These are phyloP conservation scores for Prosopocoilus inquinatus DNA, from an alignment of 2,888 invertebrate species.

Conservation along the genomic window DNA sequence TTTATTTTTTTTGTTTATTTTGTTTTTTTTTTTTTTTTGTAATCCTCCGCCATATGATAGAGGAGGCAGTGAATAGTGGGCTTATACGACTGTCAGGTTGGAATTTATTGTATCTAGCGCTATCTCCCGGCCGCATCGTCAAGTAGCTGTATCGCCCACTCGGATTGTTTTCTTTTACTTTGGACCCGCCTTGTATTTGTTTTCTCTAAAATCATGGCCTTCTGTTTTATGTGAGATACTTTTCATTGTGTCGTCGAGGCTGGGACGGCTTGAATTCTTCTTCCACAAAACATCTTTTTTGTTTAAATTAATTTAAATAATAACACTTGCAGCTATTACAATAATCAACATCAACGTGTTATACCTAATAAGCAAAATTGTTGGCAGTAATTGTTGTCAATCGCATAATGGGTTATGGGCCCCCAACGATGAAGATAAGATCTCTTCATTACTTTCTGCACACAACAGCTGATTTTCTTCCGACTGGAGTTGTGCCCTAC, in stretches of 20 bases:
- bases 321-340: no score
- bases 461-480: no score
- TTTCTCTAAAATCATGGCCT: slow-evolving; percentile 21
- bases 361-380: no score
- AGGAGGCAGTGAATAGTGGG: slow-evolving; percentile 24
- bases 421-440: no score
- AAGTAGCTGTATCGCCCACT: slow-evolving; percentile 35
- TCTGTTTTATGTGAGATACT: slow-evolving; percentile 22
- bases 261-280: no score
- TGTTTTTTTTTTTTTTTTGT: slow-evolving; percentile 10
- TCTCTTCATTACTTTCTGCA: no score
- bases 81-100: slow-evolving; percentile 30
- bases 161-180: slow-evolving; percentile 28
- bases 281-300: no score
- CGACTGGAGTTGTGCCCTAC: no score
- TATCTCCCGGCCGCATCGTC: slow-evolving; percentile 32
- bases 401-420: no score
- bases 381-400: no score
- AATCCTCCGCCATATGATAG: slow-evolving; percentile 4
- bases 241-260: slow-evolving; percentile 17
- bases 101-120: slow-evolving; percentile 29
- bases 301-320: no score
- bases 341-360: no score
- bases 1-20: background rate
- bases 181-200: slow-evolving; percentile 31